Evolutionary conservation across 2,888 invertebrate genomes (phyloP).

Genomic region (Liodrosophila aerea): DNA sequence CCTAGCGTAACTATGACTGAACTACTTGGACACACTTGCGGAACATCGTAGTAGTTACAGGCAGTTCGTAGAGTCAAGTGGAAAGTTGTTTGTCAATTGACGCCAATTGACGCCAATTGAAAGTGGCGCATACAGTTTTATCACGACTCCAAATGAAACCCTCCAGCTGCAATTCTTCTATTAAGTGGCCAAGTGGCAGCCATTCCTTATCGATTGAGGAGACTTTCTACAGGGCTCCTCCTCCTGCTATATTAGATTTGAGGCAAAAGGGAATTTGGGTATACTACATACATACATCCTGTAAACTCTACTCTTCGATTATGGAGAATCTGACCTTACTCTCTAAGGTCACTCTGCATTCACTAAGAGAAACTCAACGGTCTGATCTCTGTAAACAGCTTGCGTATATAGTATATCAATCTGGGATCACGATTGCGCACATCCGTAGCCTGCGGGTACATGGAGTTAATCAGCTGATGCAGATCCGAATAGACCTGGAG

Average conservation of each 20-base stretch:
- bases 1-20: conserved; percentile 4
- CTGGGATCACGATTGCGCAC: conserved; percentile 63
- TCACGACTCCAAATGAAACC: conserved; percentile 3
- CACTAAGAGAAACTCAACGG: conserved; percentile 76
- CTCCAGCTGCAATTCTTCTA: too few species aligned
- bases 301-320: too few species aligned
- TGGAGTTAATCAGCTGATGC: conserved; percentile 72
- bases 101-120: conserved; percentile 62
- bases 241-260: too few species aligned
- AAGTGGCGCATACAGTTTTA: conserved; percentile 32
- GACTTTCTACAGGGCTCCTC: too few species aligned
- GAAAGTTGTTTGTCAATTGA: conserved; percentile 45
- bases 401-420: conserved; percentile 67
- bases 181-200: too few species aligned
- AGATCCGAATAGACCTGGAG: conserved; percentile 77
- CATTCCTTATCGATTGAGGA: too few species aligned
- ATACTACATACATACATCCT: too few species aligned
- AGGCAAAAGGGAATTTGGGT: too few species aligned
- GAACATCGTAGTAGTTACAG: neutral
- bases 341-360: too few species aligned
- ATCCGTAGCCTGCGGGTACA: conserved; percentile 65
- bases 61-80: conserved; percentile 19
- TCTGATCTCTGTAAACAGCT: conserved; percentile 66
- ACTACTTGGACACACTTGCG: conserved; percentile 21
- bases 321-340: too few species aligned